A percentile compares a stretch with the other conserved stretches of the same genome.
These are phyloP conservation scores for Hemistola chrysoprasaria DNA, from an alignment of 2,888 invertebrate genomes.

Conservation along the genomic window DNA sequence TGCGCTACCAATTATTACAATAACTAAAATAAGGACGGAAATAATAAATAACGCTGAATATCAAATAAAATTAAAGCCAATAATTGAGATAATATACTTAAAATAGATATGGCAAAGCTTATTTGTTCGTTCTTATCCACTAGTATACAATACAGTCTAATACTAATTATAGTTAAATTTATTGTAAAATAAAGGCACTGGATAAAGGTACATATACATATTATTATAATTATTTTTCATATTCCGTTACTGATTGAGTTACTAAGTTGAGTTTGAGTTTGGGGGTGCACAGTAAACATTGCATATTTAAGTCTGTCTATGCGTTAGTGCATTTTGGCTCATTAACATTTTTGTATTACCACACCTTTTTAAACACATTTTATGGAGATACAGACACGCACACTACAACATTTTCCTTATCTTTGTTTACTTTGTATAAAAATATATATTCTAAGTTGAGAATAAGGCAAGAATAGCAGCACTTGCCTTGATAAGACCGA, in stretches of 20 bases:
- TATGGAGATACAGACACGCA: no score
- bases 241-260: no score
- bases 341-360: no score
- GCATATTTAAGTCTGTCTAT: no score
- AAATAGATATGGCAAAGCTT: slow-evolving; percentile 12
- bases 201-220: slow-evolving; percentile 12
- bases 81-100: slow-evolving; percentile 20
- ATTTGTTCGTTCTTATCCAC: slow-evolving; percentile 3
- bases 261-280: no score
- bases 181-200: slow-evolving; percentile 12
- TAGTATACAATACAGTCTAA: not conserved
- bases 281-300: no score
- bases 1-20: no score
- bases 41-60: slow-evolving; percentile 13
- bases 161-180: not conserved
- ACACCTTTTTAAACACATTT: no score
- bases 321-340: no score
- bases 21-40: slow-evolving; percentile 26
- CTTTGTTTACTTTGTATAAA: not conserved
- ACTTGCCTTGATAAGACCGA: not conserved
- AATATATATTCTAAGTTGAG: not conserved
- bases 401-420: no score
- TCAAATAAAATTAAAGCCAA: slow-evolving; percentile 28
- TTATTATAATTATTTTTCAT: no score
- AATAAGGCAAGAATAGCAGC: not conserved